A percentile compares a stretch with the other conserved stretches of the same genome.
Evolutionary conservation across 92 coral and sea anemone species (phyloP).

Genomic region (Epizoanthus fatuus): DNA sequence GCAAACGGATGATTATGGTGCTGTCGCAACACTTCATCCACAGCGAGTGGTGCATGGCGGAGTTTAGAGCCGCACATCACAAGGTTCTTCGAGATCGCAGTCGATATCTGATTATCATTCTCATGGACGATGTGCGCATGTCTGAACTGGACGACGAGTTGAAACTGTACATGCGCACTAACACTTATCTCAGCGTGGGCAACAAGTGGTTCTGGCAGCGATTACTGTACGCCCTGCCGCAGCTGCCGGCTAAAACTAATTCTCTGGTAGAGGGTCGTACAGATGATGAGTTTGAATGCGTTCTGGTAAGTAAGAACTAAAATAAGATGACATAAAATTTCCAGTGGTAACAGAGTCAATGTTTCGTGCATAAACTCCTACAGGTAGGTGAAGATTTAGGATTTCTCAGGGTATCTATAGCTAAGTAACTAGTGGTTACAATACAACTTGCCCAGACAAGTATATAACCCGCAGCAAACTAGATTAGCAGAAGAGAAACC

Average conservation of each 20-base stretch:
- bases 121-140: slow-evolving; percentile 82
- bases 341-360: too few species aligned
- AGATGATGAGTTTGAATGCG: too few species aligned
- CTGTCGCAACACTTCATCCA: slow-evolving; percentile 75
- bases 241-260: not conserved
- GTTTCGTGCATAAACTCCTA: too few species aligned
- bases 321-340: too few species aligned
- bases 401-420: too few species aligned
- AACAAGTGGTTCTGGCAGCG: slow-evolving; percentile 91
- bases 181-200: slow-evolving; percentile 75
- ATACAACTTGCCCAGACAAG: too few species aligned
- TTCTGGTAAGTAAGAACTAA: too few species aligned
- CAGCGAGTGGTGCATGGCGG: slow-evolving; percentile 93
- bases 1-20: slow-evolving; percentile 85
- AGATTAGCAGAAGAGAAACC: too few species aligned
- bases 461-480: too few species aligned
- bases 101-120: slow-evolving; percentile 77
- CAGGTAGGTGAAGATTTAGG: too few species aligned
- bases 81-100: slow-evolving; percentile 76
- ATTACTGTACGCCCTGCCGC: slow-evolving; percentile 81
- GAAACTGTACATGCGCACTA: slow-evolving; percentile 79
- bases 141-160: slow-evolving; percentile 75
- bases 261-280: too few species aligned
- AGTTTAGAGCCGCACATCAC: slow-evolving; percentile 91
- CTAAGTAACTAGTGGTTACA: too few species aligned